Conservation (phyloP, 1,140 invertebrate species). For the Lepidurus couesii region DNA sequence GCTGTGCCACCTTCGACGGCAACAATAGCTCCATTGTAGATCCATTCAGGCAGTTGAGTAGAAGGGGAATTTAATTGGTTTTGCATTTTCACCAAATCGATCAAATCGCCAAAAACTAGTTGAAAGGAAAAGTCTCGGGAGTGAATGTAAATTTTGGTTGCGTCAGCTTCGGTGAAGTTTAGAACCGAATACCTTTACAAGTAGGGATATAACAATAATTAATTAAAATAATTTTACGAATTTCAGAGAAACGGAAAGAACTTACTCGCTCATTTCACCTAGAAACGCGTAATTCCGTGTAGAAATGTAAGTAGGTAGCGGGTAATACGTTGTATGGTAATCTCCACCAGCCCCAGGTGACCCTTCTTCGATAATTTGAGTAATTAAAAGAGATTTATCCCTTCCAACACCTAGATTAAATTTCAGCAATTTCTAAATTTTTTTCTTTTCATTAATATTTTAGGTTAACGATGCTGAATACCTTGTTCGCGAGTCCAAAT, state of each 20-base stretch:
- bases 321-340: constrained; percentile 47
- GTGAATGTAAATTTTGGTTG: constrained; percentile 42
- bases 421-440: neutral
- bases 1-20: constrained; percentile 45
- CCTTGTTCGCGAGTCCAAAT: constrained; percentile 45
- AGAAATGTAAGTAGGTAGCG: constrained; percentile 44
- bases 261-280: constrained; percentile 35
- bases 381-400: constrained; percentile 41
- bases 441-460: neutral
- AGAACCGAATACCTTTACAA: constrained; percentile 41
- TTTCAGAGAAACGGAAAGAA: neutral
- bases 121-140: constrained; percentile 35
- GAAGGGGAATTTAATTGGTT: constrained; percentile 32
- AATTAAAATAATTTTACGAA: too few relatives aligned
- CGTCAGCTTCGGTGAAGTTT: constrained; percentile 40
- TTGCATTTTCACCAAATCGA: constrained; percentile 39
- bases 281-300: constrained; percentile 42
- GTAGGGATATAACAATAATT: neutral
- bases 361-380: constrained; percentile 41
- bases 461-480: neutral
- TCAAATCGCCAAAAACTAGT: constrained; percentile 37
- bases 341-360: constrained; percentile 42
- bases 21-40: constrained; percentile 44
- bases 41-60: constrained; percentile 44
- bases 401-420: constrained; percentile 40